Conservation (phyloP, 2,113 vertebrate species). For the Toxotes jaculatrix region DNA sequence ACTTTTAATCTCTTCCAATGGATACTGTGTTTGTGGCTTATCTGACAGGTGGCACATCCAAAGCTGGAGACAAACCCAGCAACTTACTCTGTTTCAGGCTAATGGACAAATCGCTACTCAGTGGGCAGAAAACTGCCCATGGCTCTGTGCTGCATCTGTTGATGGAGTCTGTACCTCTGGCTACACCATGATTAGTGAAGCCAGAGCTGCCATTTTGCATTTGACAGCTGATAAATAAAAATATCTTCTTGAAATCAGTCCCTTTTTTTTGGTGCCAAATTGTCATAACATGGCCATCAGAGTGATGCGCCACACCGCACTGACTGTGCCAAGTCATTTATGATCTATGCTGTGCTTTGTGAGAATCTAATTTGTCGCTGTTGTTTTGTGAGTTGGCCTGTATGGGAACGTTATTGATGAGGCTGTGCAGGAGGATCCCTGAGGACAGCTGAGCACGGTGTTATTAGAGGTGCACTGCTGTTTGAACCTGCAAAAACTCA, state of each 20-base stretch:
- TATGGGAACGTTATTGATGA: slow-evolving; percentile 57
- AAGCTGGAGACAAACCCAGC: slow-evolving; percentile 16
- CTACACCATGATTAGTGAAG: not conserved
- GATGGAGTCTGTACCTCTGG: not conserved
- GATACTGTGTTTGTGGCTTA: not conserved
- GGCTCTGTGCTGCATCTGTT: not conserved
- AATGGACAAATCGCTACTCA: not conserved
- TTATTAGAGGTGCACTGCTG: slow-evolving; percentile 21
- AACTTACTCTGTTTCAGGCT: slow-evolving; percentile 5
- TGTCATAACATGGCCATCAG: slow-evolving; percentile 16
- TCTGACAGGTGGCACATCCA: not conserved
- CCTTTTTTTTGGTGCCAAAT: slow-evolving; percentile 16
- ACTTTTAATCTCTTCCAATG: not conserved
- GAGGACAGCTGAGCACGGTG: slow-evolving; percentile 36
- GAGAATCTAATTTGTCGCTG: slow-evolving; percentile 62
- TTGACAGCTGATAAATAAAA: slow-evolving; percentile 17
- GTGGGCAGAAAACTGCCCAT: not conserved
- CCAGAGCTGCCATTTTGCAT: not conserved
- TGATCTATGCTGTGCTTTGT: slow-evolving; percentile 53
- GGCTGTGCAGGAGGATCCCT: slow-evolving; percentile 28
- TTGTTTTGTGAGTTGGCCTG: slow-evolving; percentile 53
- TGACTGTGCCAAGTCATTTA: slow-evolving; percentile 43
- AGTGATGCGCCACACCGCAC: slow-evolving; percentile 18
- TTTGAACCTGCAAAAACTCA: slow-evolving; percentile 15
- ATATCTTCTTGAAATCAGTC: not conserved